Conservation (phyloP, 1,140 invertebrate species). For the Drosophila lowei region DNA sequence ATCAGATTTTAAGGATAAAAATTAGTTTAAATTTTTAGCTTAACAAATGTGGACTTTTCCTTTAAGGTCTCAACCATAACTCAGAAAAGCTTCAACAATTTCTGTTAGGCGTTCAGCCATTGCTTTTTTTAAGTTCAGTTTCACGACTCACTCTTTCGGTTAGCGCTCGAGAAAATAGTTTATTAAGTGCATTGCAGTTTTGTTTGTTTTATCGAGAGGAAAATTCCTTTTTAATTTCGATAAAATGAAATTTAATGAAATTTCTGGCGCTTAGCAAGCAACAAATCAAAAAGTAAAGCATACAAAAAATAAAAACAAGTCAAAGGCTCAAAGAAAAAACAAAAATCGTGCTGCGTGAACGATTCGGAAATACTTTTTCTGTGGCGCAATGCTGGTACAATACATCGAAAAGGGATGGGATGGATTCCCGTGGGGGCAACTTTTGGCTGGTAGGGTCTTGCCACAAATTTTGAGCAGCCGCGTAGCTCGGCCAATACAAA, state of each 20-base stretch:
- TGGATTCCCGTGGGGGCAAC: constrained; percentile 18
- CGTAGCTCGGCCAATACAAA: constrained; percentile 28
- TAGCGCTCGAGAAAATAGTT: constrained; percentile 14
- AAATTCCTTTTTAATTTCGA: constrained; percentile 48
- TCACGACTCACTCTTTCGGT: background rate
- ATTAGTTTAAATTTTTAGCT: too few species aligned
- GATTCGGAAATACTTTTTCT: constrained; percentile 41
- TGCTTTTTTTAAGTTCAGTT: too few species aligned
- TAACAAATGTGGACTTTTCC: too few species aligned
- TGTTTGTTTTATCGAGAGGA: constrained; percentile 27
- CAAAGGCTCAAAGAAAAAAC: constrained; percentile 20
- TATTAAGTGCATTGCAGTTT: constrained; percentile 21
- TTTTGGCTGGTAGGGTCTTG: constrained; percentile 7
- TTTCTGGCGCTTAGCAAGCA: constrained; percentile 21
- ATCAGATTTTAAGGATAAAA: too few species aligned
- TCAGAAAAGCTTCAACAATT: too few species aligned
- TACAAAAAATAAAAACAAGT: constrained; percentile 28
- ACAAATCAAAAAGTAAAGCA: background rate
- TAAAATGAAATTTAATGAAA: constrained; percentile 56
- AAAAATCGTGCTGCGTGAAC: background rate
- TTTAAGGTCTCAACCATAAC: too few species aligned
- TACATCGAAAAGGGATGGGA: constrained; percentile 17
- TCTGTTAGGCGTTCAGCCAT: too few species aligned
- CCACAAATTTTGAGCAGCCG: constrained; percentile 34
- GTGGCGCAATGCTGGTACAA: background rate